phyloP scores from a whole-genome alignment of 2,797 vertebrate genomes.

The Calcarius lapponicus region DNA sequence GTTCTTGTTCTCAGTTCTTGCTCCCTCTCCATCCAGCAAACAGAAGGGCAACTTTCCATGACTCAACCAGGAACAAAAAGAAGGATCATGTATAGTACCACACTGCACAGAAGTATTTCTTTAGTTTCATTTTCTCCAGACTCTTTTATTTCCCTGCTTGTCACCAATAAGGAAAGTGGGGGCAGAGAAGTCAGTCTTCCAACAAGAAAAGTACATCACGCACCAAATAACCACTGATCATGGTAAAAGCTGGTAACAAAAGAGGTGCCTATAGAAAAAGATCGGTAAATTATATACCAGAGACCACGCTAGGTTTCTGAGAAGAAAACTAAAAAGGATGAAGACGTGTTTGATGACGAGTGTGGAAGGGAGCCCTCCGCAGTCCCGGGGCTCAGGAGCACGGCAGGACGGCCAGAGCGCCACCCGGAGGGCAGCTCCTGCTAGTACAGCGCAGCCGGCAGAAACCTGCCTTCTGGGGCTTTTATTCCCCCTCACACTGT shows the following conservation, averaged over 20 bases:
- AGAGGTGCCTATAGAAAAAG: background rate
- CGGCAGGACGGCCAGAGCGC: background rate
- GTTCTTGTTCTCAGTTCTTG: rapidly evolving
- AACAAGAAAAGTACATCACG: background rate
- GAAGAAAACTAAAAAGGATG: background rate
- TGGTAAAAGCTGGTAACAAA: background rate
- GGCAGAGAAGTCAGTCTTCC: background rate
- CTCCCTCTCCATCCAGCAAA: background rate
- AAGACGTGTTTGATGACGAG: background rate
- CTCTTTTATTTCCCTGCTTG: background rate
- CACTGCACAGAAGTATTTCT: background rate
- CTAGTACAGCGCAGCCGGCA: rapidly evolving
- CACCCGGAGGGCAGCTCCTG: background rate
- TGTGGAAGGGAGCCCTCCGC: background rate
- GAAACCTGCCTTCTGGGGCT: rapidly evolving
- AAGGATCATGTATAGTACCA: background rate
- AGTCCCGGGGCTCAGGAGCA: rapidly evolving
- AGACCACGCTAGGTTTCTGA: rapidly evolving
- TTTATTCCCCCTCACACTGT: rapidly evolving
- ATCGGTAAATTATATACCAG: background rate
- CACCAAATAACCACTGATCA: background rate
- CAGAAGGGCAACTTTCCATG: background rate
- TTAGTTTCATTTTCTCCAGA: background rate
- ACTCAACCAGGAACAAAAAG: background rate
- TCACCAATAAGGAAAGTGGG: background rate